Evolutionary conservation across 2,113 vertebrate species (phyloP).

Genomic region (Melanocharis versteri): DNA sequence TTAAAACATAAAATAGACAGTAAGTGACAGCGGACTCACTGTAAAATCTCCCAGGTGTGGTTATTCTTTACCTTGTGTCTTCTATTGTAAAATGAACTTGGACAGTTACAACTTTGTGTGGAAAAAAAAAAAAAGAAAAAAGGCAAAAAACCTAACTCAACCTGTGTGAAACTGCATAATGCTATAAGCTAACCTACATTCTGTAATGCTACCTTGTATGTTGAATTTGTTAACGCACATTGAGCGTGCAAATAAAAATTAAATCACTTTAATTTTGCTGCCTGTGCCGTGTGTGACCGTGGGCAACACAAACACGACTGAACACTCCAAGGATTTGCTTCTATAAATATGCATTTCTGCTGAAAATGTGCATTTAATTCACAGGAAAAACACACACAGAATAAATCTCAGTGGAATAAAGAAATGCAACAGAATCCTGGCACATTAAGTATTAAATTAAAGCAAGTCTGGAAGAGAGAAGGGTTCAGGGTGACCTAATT

Average conservation of each 20-base stretch:
- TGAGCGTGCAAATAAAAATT: constrained; percentile 85
- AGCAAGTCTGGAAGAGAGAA: too few species aligned
- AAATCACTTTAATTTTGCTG: constrained; percentile 65
- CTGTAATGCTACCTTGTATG: constrained; percentile 85
- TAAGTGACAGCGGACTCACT: constrained; percentile 62
- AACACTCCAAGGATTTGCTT: not conserved
- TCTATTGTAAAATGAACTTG: constrained; percentile 75
- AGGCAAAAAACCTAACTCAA: constrained; percentile 44
- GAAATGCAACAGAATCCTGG: accelerated
- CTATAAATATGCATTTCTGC: not conserved
- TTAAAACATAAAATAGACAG: constrained; percentile 18
- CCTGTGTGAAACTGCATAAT: constrained; percentile 76
- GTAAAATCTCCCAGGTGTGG: constrained; percentile 62
- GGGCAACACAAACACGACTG: accelerated
- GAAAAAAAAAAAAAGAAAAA: not conserved
- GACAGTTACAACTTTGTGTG: constrained; percentile 71
- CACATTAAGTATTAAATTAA: accelerated
- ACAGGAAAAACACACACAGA: not conserved
- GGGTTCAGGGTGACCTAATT: not conserved
- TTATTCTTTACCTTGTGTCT: constrained; percentile 77
- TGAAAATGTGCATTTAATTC: not conserved
- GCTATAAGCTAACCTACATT: constrained; percentile 76
- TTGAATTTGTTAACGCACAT: constrained; percentile 84
- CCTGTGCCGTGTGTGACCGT: not conserved
- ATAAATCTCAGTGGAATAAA: too few species aligned